A percentile compares a stretch with the other conserved stretches of the same genome.
These are phyloP conservation scores for Panagrolaimus sp. DNA, from an alignment of 1,140 invertebrate genomes.

Conservation along the genomic window DNA sequence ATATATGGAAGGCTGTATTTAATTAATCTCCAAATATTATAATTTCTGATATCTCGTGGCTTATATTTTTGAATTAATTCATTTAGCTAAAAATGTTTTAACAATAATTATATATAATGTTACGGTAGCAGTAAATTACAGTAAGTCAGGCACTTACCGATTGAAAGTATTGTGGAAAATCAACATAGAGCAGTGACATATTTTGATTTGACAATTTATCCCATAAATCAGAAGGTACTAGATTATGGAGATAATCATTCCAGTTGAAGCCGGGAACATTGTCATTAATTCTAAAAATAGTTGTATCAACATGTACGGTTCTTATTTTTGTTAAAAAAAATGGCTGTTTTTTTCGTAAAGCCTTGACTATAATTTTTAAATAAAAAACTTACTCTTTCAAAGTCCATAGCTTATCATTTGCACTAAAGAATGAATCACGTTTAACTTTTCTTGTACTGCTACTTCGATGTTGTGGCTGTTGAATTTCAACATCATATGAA, in stretches of 20 bases:
- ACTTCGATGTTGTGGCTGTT: background rate
- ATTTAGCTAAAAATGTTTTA: background rate
- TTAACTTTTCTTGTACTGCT: background rate
- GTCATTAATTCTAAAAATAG: background rate
- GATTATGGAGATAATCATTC: conserved; percentile 17
- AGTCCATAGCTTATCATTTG: no score
- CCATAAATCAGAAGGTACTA: conserved; percentile 12
- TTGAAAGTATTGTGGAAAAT: conserved; percentile 10
- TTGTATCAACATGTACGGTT: no score
- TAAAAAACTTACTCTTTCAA: no score
- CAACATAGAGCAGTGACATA: background rate
- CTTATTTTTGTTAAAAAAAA: no score
- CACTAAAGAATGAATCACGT: no score
- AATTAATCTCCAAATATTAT: conserved; percentile 22
- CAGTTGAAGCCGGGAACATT: conserved; percentile 16
- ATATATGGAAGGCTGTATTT: conserved; percentile 22
- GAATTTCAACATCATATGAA: conserved; percentile 7
- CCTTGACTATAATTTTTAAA: no score
- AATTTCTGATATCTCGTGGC: conserved; percentile 15
- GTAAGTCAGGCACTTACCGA: conserved; percentile 10
- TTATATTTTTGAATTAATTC: background rate
- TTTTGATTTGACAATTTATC: background rate
- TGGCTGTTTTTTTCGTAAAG: no score
- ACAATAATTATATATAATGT: background rate
- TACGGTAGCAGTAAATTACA: background rate